Conservation (phyloP, 2,888 invertebrate genomes). For the Thera britannica region DNA sequence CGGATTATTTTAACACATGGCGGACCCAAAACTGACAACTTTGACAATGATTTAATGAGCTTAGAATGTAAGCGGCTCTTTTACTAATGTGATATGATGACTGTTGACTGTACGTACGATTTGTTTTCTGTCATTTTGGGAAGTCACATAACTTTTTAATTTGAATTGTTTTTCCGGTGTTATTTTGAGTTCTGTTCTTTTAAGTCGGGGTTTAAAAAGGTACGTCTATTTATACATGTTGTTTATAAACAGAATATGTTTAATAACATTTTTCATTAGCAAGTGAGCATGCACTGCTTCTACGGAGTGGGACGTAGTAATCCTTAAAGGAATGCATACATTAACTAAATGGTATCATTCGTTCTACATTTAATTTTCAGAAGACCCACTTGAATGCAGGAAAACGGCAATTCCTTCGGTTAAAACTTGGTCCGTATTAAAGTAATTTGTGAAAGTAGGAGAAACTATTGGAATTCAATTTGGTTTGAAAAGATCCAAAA, state of each 20-base stretch:
- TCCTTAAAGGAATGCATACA: constrained; percentile 18
- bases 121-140: no score
- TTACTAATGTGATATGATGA: constrained; percentile 6
- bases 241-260: no score
- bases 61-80: constrained; percentile 32
- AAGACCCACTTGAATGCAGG: neutral
- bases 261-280: neutral
- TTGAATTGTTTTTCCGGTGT: no score
- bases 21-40: constrained; percentile 53
- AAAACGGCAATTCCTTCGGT: neutral
- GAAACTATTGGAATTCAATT: neutral
- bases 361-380: constrained; percentile 11
- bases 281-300: constrained; percentile 5
- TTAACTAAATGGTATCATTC: constrained; percentile 18
- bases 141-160: no score
- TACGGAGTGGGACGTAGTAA: constrained; percentile 5
- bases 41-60: constrained; percentile 54
- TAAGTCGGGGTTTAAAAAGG: no score
- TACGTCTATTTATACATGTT: no score
- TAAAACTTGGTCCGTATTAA: neutral
- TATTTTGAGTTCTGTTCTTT: no score
- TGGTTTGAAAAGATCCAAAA: no score
- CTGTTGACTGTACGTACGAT: neutral
- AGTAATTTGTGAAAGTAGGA: neutral
- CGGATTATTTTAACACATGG: constrained; percentile 65